These are phyloP conservation scores for Ara ararauna DNA, from an alignment of 2,797 vertebrate genomes.

Conservation along the genomic window DNA sequence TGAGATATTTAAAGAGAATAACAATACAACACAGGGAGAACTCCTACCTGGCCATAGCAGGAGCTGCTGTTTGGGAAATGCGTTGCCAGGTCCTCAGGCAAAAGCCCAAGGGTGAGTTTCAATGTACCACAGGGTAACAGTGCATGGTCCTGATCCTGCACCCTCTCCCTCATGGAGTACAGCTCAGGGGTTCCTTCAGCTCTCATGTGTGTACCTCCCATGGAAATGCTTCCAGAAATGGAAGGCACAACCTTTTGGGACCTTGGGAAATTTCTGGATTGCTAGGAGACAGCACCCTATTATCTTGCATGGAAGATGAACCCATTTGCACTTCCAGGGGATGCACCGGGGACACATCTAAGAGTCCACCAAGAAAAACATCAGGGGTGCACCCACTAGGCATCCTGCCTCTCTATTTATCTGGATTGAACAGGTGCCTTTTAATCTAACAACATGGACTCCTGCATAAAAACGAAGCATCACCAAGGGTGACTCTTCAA, in stretches of 20 bases:
- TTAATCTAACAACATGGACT: background rate
- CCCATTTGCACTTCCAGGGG: background rate
- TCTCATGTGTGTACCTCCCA: background rate
- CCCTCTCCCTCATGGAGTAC: background rate
- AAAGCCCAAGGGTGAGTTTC: background rate
- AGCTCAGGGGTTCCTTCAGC: background rate
- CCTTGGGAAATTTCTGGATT: background rate
- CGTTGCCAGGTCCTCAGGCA: rapidly evolving
- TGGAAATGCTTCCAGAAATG: background rate
- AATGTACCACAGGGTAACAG: background rate
- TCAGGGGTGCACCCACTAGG: background rate
- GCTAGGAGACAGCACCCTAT: background rate
- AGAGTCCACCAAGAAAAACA: background rate
- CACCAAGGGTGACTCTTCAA: background rate
- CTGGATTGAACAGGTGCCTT: background rate
- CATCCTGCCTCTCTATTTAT: background rate
- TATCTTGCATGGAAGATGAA: background rate
- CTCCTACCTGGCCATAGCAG: background rate
- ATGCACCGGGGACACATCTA: background rate
- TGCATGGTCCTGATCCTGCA: background rate
- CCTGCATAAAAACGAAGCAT: background rate
- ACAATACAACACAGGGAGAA: background rate
- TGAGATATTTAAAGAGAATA: background rate
- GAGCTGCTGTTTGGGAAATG: rapidly evolving
- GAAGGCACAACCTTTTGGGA: background rate